phyloP scores from a whole-genome alignment of 2,113 vertebrate species.

The Scytalopus superciliaris region DNA sequence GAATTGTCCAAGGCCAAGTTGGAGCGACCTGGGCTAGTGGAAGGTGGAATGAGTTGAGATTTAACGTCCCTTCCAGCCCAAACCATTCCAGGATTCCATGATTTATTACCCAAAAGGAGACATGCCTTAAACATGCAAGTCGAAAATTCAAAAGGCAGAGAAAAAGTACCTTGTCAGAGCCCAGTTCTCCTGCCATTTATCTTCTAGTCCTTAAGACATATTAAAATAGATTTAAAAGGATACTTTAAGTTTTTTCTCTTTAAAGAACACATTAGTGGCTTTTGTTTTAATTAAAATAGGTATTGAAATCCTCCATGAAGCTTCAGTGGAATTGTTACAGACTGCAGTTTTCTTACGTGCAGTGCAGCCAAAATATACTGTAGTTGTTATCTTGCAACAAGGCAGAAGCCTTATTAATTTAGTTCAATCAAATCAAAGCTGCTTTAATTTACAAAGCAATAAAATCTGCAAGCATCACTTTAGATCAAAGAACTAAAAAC shows the following conservation, averaged over 20 bases:
- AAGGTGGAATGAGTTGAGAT: rapidly evolving
- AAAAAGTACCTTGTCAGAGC: conserved; percentile 57
- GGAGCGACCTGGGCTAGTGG: not conserved
- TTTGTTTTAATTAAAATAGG: conserved; percentile 85
- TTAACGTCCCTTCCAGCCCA: not conserved
- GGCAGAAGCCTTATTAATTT: conserved; percentile 82
- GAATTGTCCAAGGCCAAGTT: not conserved
- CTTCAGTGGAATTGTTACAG: conserved; percentile 75
- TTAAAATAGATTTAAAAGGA: conserved; percentile 80
- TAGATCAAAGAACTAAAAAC: conserved; percentile 80
- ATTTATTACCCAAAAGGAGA: not conserved
- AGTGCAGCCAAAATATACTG: conserved; percentile 51
- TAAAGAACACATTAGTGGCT: conserved; percentile 77
- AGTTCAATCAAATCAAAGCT: conserved; percentile 80
- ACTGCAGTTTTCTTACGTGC: conserved; percentile 70
- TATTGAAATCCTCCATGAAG: conserved; percentile 83
- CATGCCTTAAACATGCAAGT: not conserved
- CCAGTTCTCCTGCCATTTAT: conserved; percentile 49
- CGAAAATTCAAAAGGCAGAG: not conserved
- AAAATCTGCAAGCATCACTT: conserved; percentile 72
- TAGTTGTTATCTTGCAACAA: conserved; percentile 72
- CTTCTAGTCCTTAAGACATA: conserved; percentile 81
- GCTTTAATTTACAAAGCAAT: conserved; percentile 82
- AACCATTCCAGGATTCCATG: not conserved
- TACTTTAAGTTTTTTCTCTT: conserved; percentile 70